Conservation (phyloP, 2,113 vertebrate species). For the Ictidomys tridecemlineatus region DNA sequence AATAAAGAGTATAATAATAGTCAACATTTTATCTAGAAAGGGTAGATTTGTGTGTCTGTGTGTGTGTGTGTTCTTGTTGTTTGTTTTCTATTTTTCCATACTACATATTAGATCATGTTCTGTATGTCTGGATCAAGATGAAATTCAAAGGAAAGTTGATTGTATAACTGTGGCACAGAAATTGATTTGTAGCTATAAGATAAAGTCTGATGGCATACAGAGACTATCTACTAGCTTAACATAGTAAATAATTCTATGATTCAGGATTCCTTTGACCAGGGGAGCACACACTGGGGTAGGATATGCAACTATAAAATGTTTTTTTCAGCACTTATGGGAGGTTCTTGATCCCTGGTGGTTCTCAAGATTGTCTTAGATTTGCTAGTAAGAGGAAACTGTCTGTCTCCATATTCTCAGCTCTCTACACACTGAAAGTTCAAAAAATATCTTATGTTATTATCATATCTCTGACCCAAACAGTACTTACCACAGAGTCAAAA, state of each 20-base stretch:
- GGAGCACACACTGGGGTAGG: neutral
- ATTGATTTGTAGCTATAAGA: neutral
- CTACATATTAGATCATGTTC: neutral
- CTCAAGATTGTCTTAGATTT: neutral
- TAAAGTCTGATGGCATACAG: neutral
- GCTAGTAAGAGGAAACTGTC: neutral
- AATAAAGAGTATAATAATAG: neutral
- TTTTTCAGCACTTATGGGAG: fast-evolving
- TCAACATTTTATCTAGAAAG: neutral
- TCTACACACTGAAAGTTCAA: neutral
- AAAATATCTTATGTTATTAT: neutral
- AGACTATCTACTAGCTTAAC: neutral
- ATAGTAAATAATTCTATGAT: neutral
- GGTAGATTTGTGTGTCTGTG: no score
- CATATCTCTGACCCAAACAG: neutral
- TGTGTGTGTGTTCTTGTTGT: no score
- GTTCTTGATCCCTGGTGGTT: neutral
- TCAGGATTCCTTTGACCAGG: neutral
- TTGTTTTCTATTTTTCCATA: neutral
- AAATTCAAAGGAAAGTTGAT: neutral
- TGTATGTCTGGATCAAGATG: neutral
- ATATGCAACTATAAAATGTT: neutral
- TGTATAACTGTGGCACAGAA: neutral
- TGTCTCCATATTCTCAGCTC: neutral
- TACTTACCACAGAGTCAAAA: neutral